Conservation (phyloP, 2,888 invertebrate species). For the Andrena flavipes region DNA sequence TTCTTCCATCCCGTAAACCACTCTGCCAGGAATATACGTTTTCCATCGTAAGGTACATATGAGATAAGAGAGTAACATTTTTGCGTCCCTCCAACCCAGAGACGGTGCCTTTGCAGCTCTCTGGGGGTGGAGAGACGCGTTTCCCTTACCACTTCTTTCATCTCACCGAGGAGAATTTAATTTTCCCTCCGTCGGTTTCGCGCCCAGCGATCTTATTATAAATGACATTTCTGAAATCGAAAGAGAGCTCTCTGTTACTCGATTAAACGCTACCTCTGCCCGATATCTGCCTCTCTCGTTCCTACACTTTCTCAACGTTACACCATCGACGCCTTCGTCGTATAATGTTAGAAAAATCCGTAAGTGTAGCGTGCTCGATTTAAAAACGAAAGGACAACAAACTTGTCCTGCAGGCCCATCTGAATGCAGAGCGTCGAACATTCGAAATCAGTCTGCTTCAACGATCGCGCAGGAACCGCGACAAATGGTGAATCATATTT, state of each 20-base stretch:
- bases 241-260: background rate
- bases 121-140: constrained; percentile 10
- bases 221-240: constrained; percentile 24
- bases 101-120: constrained; percentile 22
- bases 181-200: constrained; percentile 27
- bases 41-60: constrained; percentile 38
- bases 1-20: constrained; percentile 7
- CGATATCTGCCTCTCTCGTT: too few species aligned
- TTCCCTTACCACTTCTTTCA: constrained; percentile 50
- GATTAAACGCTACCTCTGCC: background rate
- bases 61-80: constrained; percentile 47
- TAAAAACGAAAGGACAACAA: background rate
- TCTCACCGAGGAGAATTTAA: constrained; percentile 48
- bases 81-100: constrained; percentile 32
- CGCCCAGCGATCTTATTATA: constrained; percentile 22
- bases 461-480: background rate
- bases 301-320: too few species aligned
- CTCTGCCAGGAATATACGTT: constrained; percentile 21
- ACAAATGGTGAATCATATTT: constrained; percentile 4
- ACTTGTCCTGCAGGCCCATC: background rate
- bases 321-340: too few species aligned
- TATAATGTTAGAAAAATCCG: too few species aligned
- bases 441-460: background rate
- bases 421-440: background rate
- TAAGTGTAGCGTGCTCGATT: too few species aligned